Evolutionary conservation across 2,888 invertebrate genomes (phyloP), one percentile per base, ranked within the genome.

Genomic region (Nomada fabriciana): DNA sequence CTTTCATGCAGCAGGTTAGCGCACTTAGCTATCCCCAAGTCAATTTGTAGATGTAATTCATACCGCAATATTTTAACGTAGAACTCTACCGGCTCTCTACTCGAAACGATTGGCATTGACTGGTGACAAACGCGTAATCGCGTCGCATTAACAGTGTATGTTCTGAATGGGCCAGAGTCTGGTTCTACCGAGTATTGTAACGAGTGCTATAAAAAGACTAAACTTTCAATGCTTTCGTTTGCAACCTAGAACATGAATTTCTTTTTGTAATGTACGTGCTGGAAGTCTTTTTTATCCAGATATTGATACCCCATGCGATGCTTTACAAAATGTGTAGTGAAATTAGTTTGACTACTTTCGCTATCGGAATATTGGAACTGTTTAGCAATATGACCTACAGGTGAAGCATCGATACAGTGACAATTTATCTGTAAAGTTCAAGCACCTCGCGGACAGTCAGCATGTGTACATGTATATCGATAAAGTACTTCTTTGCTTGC

Each of bases 101-200:
- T 82, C 68, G 76, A 84, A 80, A 85, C 63, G 75, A 82, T 85
- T 84, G 80, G 80, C 85, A 85, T 84, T 82, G 85, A 82, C 76
- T 76, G 63, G 79, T 82, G 79, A 71, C 76, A 76, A 85, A 80
- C 74, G 83, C 75, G 85, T 86, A 82, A 85, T 85, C 82, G 65
- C 76, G 60, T 76, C 80, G 53, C 60, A 83, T 85, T 85, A 78
- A 80, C 60, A 68, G 61, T 76, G 42, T 60, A 76, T 61, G 68
- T 61, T 80, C 80, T 76, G 71, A 85, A 85, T 80, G 76, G 60
- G 75, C 78, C 72, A 29, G 59, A 74, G 75, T 50, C 67, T 59
- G 47, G 69, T 82, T 63, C 57, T 20, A 42, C 55, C 61, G 63
- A 60, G 57, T 63, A 70, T 70, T 63, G 47, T 71, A 73, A 73